Evolutionary conservation across 2,888 invertebrate species (phyloP).

Genomic region (Dromius quadrimaculatus): DNA sequence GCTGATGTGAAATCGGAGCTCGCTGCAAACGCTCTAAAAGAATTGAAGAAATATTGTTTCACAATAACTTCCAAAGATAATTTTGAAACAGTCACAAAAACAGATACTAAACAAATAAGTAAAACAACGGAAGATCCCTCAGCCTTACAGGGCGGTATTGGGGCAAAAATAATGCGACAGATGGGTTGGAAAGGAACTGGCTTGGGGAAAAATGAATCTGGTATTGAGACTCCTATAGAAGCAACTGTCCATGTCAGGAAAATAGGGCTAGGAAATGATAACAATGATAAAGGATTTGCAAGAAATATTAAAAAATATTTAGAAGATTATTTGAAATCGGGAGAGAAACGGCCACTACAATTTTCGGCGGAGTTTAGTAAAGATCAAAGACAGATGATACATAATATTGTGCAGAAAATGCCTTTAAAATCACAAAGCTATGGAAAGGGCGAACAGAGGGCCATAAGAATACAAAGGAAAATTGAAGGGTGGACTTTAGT

Average conservation of each 20-base stretch:
- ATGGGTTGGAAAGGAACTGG: conserved; percentile 45
- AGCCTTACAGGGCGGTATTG: neutral
- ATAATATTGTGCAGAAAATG: neutral
- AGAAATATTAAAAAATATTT: neutral
- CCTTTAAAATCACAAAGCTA: neutral
- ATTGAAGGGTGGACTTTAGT: conserved; percentile 2
- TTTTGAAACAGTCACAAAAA: neutral
- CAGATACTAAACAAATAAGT: neutral
- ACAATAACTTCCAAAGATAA: neutral
- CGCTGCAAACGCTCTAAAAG: neutral
- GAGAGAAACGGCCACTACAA: neutral
- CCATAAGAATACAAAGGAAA: neutral
- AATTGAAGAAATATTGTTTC: conserved; percentile 41
- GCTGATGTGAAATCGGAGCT: neutral
- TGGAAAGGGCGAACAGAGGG: neutral
- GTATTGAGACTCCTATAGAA: conserved; percentile 34
- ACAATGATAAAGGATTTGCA: neutral
- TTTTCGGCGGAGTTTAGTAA: neutral
- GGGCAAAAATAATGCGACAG: conserved; percentile 41
- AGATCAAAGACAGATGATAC: neutral
- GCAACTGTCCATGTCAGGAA: neutral
- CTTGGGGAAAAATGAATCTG: conserved; percentile 30
- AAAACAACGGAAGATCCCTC: neutral
- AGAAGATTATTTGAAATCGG: neutral
- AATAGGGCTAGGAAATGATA: neutral